Base-by-base conservation (phyloP, 2,888 invertebrate species). In the Incurvaria masculella region DNA sequence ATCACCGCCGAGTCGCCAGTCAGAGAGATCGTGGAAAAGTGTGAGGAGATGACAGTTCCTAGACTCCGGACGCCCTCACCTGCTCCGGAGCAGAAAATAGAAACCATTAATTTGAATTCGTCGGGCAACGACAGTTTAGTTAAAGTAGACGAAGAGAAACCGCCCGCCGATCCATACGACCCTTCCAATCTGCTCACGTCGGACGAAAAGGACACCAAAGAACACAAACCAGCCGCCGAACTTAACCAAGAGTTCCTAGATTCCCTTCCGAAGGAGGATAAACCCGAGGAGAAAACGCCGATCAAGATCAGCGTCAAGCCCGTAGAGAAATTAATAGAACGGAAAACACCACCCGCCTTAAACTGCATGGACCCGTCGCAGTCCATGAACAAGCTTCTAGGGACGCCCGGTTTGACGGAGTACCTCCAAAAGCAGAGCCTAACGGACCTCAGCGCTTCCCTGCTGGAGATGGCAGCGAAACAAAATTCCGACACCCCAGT, bases 221-320 rank as follows among this genome's bases (percentile, higher is more conserved):
- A 11, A 49, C 21, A 65, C 0, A 72, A 71, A 44, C 70, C 72
- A 0, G 78, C 79, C 0, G 73, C 72, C 21, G 71, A 72, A 33
- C 48, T 76, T 23, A 79, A 79, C 51, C 57, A 69, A 19, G 76
- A 79, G 47, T 78, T 78, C 51, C 53, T 79, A 2, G 78, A 74
- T 1, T 74, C 79, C 0, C 50, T 78, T 0, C 66, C 72, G 0
- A 62, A 63, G 23, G 14, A 20, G 16, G 41, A 44, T 4, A 16
- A 42, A 4, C 65, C 66, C 1, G 19, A 43, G 16, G 57, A 57
- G 16, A 33, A 40, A 10, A 16, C 42, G 17, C 54, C 59, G 0
- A 48, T 58, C 0, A 72, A 72, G 42, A 67, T 74, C 2, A 63
- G 63, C 1, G 66, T 73, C 5, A 72, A 72, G 38, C 68, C 74